phyloP scores from a whole-genome alignment of 1,140 invertebrate species.

The Hestina assimilis region DNA sequence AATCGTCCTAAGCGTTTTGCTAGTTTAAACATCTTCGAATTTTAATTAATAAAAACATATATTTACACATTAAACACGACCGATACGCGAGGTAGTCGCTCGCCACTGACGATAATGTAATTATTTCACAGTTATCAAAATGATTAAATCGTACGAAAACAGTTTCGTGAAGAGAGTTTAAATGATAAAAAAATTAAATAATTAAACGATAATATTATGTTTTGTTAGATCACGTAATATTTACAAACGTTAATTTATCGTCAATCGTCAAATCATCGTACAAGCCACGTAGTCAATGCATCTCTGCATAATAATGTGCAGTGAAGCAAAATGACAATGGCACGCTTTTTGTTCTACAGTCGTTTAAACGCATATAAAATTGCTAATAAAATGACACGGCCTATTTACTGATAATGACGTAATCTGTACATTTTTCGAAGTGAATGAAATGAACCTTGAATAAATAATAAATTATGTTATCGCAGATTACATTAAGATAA shows the following conservation, averaged over 20 bases:
- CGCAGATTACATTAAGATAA: too few species aligned
- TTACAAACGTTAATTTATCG: constrained; percentile 23
- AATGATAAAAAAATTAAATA: constrained; percentile 58
- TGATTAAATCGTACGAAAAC: constrained; percentile 63
- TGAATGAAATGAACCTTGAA: constrained; percentile 27
- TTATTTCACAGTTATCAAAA: constrained; percentile 61
- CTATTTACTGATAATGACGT: constrained; percentile 27
- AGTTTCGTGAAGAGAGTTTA: constrained; percentile 47
- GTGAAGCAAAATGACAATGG: constrained; percentile 30
- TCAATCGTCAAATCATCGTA: constrained; percentile 10
- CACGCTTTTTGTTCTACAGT: constrained; percentile 15
- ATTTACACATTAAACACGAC: constrained; percentile 59
- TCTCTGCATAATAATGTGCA: constrained; percentile 23
- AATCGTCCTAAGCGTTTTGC: constrained; percentile 54
- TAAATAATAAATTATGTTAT: background rate
- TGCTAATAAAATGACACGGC: constrained; percentile 37
- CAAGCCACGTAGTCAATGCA: constrained; percentile 10
- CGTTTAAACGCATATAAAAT: constrained; percentile 35
- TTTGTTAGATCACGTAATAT: constrained; percentile 34
- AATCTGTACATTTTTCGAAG: constrained; percentile 13
- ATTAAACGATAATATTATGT: constrained; percentile 52
- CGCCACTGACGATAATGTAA: constrained; percentile 57
- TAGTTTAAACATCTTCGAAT: constrained; percentile 66
- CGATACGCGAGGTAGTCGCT: constrained; percentile 47
- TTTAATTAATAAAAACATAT: too few species aligned